These are phyloP conservation scores for Nasonia longicornis DNA, from an alignment of 1,140 invertebrate species.

Conservation along the genomic window DNA sequence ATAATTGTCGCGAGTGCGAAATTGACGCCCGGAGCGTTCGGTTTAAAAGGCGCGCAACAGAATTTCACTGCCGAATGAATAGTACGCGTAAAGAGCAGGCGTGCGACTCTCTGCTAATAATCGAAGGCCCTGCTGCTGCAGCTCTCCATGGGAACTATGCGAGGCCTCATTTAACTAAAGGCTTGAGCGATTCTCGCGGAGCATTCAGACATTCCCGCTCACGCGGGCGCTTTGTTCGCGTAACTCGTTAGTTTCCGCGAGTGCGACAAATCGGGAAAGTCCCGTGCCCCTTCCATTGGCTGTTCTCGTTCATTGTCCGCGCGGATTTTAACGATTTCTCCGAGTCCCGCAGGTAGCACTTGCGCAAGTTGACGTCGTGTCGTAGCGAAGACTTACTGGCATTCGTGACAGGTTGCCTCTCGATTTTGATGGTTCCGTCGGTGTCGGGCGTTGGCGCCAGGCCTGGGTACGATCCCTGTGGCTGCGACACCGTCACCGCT, in stretches of 20 bases:
- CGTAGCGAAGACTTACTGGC: constrained; percentile 62
- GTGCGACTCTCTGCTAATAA: constrained; percentile 11
- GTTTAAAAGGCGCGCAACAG: not conserved
- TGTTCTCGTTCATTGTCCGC: not conserved
- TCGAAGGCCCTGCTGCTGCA: not conserved
- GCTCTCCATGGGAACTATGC: not conserved
- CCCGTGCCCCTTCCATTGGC: not conserved
- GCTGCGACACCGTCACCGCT: constrained; percentile 65
- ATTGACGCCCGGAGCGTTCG: constrained; percentile 18
- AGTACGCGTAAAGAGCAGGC: not conserved
- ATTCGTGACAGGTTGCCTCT: constrained; percentile 70
- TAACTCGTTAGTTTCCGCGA: not conserved
- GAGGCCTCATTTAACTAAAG: not conserved
- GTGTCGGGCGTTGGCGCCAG: constrained; percentile 69
- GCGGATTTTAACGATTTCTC: not conserved
- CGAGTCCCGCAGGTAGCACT: not conserved
- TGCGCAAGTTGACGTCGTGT: not conserved
- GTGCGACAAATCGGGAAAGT: constrained; percentile 12
- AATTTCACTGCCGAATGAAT: not conserved
- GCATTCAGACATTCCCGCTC: not conserved
- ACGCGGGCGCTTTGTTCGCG: not conserved
- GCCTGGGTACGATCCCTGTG: constrained; percentile 66
- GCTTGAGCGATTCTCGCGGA: not conserved
- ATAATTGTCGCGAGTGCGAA: constrained; percentile 11
- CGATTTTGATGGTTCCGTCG: constrained; percentile 72